Evolutionary conservation across 1,140 invertebrate genomes (phyloP), one percentile per base, ranked within the genome.

Genomic region (Anoplolepis gracilipes): DNA sequence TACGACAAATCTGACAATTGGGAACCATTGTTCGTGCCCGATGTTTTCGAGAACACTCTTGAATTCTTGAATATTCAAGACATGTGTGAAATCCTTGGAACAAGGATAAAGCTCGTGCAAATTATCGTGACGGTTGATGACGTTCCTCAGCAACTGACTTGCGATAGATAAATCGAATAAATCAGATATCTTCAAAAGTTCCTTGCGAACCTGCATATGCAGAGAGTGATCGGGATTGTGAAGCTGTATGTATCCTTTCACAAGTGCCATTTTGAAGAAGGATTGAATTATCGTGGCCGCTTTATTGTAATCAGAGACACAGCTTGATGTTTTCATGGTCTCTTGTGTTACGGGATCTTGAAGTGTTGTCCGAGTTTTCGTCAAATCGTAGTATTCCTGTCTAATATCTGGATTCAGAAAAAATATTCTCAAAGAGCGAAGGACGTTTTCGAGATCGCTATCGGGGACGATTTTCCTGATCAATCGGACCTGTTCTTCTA

Each of bases 351-450:
- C 25, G 16, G 19, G 8, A 22, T 67, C 30, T 13, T n/a, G 76
- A 78, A 36, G 8, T 53, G 11, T 28, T 2, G 28, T 67, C 1
- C 28, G 61, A 39, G 8, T 28, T 33, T 22, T 46, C 0, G 42
- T 28, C 7, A 25, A 13, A 4, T 55, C 46, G 7, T 36, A 22
- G 1, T 25, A 42, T 67, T 85, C 46, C 11, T 19, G 22, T 10
- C 88, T 90, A 6, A 92, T 87, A 11, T 16, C 8, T 8, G 88
- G 87, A 70, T 92, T 65, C 7, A 92, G 19, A 5, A 91, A 92
- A 25, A 92, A 90, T 46, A 92, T 75, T 16, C 78, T 91, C 65
- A 92, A 49, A 0, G 91, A 73, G 0, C 75, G 42, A 8, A 76
- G 1, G 0, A 84, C 28, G 0, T 11, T 33, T 65, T 30, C 1